Evolutionary conservation across 2,797 vertebrate genomes (phyloP), one percentile per base, ranked within the genome.

Genomic region (Anabas testudineus): DNA sequence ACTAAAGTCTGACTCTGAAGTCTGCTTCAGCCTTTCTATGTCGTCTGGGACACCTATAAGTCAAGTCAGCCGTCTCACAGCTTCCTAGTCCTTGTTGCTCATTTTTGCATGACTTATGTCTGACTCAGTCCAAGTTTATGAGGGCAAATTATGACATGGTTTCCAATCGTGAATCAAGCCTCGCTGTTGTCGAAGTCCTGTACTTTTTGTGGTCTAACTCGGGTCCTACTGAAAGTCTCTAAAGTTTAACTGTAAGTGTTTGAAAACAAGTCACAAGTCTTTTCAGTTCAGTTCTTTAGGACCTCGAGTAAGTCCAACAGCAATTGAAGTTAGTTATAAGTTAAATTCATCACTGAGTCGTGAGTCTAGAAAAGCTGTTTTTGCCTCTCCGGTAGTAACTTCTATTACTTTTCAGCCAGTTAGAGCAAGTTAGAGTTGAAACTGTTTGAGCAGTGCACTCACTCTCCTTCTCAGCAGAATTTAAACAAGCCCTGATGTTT

Each of bases 401-500:
- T 47, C 37, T 42, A 54, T 43, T 34, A 18, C 46, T 57, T 32
- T 63, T 48, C 22, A 45, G 41, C 10, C 28, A 58, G 39, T 66
- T 10, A 16, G 18, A 55, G 14, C 26, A 6, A 58, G 43, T 42
- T 32, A 5, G 42, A 1, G 34, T 60, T 45, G 41, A 51, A 73
- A 45, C 6, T 1, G 60, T 56, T 64, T 2, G 16, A 81, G 71
- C 69, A 26, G 71, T 49, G 32, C 56, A 13, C 54, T 64, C 49
- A 19, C 39, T 34, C 78, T 64, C 49, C 19, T 39, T 34, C 78
- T 82, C 78, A 53, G 77, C 58, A 61, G 57, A 71, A 69, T 74
- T 78, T 58, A 83, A 87, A 85, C 81, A 80, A 53, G 76, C 45
- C 86, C 67, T 76, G 70, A 86, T 78, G 87, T 90, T 92, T 91